Conservation (phyloP, 2,888 invertebrate genomes). For the Callyntrura guangdongensis region DNA sequence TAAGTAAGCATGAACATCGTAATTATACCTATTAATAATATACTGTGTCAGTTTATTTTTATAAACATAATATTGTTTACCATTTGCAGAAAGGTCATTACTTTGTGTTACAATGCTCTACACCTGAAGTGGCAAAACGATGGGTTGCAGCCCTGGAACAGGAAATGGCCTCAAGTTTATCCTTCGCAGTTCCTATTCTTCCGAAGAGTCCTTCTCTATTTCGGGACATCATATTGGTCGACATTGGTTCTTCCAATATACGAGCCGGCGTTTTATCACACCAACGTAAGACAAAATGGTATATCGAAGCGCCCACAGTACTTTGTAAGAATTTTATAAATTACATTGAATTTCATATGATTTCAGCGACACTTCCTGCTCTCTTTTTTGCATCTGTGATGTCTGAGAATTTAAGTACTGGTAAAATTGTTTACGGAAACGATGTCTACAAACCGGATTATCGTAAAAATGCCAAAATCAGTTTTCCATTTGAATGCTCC, state of each 20-base stretch:
- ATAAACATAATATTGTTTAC: no score
- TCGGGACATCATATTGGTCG: conserved; percentile 87
- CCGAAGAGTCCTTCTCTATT: conserved; percentile 85
- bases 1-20: conserved; percentile 82
- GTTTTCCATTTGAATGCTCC: conserved; percentile 84
- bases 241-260: conserved; percentile 88
- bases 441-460: conserved; percentile 86
- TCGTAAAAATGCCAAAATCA: conserved; percentile 83
- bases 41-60: no score
- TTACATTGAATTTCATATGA: not conserved
- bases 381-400: conserved; percentile 88
- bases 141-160: conserved; percentile 87
- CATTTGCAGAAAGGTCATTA: conserved; percentile 87
- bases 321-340: not conserved
- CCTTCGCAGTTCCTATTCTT: conserved; percentile 83
- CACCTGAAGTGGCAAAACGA: conserved; percentile 86
- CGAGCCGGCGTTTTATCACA: conserved; percentile 88
- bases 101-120: conserved; percentile 87
- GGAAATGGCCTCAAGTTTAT: conserved; percentile 79
- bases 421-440: conserved; percentile 86
- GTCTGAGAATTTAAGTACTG: conserved; percentile 86
- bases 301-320: no score
- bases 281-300: conserved; percentile 86
- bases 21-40: no score
- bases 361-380: conserved; percentile 87